Evolutionary conservation across 2,888 invertebrate species (phyloP).

Genomic region (Drosophila multiciliata): DNA sequence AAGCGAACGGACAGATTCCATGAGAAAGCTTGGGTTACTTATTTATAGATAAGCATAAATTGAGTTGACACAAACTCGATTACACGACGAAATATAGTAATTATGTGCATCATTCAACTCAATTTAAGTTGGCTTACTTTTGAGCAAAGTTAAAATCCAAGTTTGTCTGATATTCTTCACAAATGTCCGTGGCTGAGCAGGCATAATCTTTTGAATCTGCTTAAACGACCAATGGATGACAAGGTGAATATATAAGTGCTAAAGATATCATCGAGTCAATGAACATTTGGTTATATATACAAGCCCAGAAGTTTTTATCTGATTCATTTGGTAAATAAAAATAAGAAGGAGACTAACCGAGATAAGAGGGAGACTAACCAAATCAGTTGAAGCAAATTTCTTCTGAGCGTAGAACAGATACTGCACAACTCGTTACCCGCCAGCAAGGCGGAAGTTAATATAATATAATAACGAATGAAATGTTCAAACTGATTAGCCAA

Average conservation of each 20-base stretch:
- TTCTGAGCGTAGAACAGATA: too few species aligned
- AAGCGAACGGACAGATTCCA: slow-evolving; percentile 68
- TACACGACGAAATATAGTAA: not conserved
- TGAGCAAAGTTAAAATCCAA: slow-evolving; percentile 69
- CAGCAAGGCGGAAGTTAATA: slow-evolving; percentile 5
- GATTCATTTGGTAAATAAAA: not conserved
- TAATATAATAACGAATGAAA: slow-evolving; percentile 46
- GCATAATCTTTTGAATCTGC: slow-evolving; percentile 64
- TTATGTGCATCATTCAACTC: not conserved
- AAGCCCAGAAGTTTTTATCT: not conserved
- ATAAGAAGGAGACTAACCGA: not conserved
- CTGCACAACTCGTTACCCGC: too few species aligned
- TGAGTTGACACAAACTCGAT: too few species aligned
- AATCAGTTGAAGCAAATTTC: not conserved
- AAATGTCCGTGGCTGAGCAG: slow-evolving; percentile 31
- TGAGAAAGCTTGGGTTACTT: slow-evolving; percentile 82
- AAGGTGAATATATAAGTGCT: slow-evolving; percentile 58
- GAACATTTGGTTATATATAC: not conserved
- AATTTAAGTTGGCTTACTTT: slow-evolving; percentile 47
- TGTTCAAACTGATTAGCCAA: slow-evolving; percentile 73
- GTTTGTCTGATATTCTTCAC: slow-evolving; percentile 9
- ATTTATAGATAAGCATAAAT: not conserved
- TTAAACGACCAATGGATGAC: slow-evolving; percentile 74
- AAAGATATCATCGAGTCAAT: not conserved
- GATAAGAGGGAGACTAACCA: not conserved